Base-by-base conservation (phyloP, 2,113 vertebrate species). In the Falcunculus frontatus region DNA sequence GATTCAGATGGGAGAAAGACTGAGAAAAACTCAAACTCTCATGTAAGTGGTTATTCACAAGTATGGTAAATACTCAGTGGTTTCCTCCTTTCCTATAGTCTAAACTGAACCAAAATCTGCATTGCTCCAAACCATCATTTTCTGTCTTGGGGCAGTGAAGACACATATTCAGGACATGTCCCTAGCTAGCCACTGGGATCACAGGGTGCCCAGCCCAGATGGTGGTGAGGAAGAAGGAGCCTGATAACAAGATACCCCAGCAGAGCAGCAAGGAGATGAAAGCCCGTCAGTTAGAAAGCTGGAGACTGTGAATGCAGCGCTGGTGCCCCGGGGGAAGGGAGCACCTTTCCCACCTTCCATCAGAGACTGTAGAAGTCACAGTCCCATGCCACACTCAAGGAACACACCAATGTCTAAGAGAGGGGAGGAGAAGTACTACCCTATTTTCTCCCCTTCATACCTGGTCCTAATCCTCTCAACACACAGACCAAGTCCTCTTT, bases 281-380 rank as follows among this genome's bases (percentile, higher is more conserved):
- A 81, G 9, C 18, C 26, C 39, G 60, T 19, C 3, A 2, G 20
- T 35, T 4, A 53, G 56, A 77, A 90, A 5, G 17, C 16, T 25
- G 19, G 13, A 77, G 35, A 42, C 3, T 10, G 16, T 16, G 39
- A 63, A 90, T 1, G 0, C 35, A 88, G 29, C 0, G 0, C 47
- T 30, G 35, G 37, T 35, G 32, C 4, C 4, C 30, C 1, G 0
- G 9, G 19, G 4, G 5, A 80, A 74, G 3, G 10, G 4, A 88
- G 21, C 33, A 17, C 21, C 42, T 44, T 70, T 63, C 47, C 60
- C 44, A 55, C 44, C 23, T 67, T 74, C 23, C 2, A 2, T 27
- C 42, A 63, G 30, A 56, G 65, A 42, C 33, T 9, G 9, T 2
- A 42, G 35, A 90, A 15, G 23, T 33, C 21, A 67, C 2, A 3